phyloP scores from a whole-genome alignment of 2,888 invertebrate species.

The Dendrolimus pini region DNA sequence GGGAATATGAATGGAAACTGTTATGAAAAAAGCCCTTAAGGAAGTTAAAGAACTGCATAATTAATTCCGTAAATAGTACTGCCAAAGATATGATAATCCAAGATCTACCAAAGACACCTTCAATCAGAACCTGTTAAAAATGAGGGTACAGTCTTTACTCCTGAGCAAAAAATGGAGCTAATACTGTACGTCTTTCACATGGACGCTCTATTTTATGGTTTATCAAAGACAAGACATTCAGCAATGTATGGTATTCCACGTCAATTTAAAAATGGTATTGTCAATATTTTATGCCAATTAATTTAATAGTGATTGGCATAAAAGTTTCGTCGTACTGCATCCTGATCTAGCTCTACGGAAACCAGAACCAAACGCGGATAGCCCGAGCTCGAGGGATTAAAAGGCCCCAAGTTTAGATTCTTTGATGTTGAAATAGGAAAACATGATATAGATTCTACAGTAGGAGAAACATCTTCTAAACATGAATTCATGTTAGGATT shows the following conservation, averaged over 20 bases:
- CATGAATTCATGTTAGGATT: no score
- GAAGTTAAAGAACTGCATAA: not conserved
- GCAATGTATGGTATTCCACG: conserved; percentile 2
- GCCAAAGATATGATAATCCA: not conserved
- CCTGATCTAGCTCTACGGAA: not conserved
- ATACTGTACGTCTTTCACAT: conserved; percentile 3
- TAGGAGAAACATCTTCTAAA: no score
- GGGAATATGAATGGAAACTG: conserved; percentile 1
- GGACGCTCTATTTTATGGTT: conserved; percentile 14
- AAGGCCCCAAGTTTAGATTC: not conserved
- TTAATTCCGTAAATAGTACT: not conserved
- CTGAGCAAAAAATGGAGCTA: conserved; percentile 11
- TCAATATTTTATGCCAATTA: no score
- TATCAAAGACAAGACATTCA: conserved; percentile 12
- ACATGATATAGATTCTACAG: not conserved
- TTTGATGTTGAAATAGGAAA: not conserved
- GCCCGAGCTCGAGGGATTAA: not conserved
- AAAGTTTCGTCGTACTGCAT: not conserved
- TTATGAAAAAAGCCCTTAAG: conserved; percentile 10
- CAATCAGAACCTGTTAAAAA: conserved; percentile 6
- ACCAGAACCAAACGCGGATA: not conserved
- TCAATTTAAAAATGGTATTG: not conserved
- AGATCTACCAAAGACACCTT: conserved; percentile 6
- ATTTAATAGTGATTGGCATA: no score
- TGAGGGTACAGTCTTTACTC: conserved; percentile 8